Conservation (phyloP, 1,140 invertebrate genomes). For the Dolichoris vasculosae region DNA sequence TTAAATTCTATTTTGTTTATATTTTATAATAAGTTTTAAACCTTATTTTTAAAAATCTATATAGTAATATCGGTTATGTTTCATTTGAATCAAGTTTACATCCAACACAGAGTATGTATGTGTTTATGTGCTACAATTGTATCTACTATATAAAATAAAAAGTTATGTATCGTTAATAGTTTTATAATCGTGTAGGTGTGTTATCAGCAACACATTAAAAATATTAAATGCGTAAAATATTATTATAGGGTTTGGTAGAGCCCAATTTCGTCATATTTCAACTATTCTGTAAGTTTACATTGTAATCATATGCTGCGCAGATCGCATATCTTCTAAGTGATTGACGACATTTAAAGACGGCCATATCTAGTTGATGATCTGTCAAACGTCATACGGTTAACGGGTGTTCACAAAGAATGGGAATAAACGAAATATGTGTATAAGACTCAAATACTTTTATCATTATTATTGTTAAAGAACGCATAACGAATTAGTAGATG, state of each 20-base stretch:
- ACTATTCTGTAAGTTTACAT: background rate
- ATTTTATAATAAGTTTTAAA: too few species aligned
- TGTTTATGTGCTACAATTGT: too few species aligned
- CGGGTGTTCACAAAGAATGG: slow-evolving; percentile 13
- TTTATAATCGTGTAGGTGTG: background rate
- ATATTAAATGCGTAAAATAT: too few species aligned
- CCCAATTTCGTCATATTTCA: background rate
- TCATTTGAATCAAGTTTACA: too few species aligned
- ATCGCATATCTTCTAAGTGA: background rate
- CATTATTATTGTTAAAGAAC: background rate
- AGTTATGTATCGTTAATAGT: background rate
- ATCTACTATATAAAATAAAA: too few species aligned
- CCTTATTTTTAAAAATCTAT: too few species aligned
- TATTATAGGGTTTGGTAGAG: too few species aligned
- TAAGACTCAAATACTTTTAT: background rate
- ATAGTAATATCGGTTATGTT: too few species aligned
- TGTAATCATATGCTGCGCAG: slow-evolving; percentile 36
- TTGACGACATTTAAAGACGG: slow-evolving; percentile 42
- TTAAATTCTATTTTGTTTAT: too few species aligned
- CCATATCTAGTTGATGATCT: slow-evolving; percentile 46
- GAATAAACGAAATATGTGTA: background rate
- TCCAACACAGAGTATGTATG: too few species aligned
- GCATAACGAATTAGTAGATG: background rate
- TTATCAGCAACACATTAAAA: background rate
- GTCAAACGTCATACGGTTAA: slow-evolving; percentile 42